Evolutionary conservation across 64 coral and sea anemone genomes (phyloP).

Genomic region (Orbicella faveolata): DNA sequence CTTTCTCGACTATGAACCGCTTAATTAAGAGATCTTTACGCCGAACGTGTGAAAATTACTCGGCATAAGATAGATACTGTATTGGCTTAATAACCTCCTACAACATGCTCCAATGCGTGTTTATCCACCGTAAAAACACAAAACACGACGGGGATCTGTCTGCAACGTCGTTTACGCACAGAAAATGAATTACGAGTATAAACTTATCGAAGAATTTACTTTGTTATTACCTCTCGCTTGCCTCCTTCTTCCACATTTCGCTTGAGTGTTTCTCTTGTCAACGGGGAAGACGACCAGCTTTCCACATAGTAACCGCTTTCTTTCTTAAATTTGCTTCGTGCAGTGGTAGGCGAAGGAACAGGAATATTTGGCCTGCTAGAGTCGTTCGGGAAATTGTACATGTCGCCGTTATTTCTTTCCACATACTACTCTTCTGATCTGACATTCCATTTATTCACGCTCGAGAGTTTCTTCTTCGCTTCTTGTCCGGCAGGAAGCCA

Average conservation of each 20-base stretch:
- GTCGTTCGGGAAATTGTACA: conserved; percentile 29
- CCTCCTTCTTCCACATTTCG: conserved; percentile 30
- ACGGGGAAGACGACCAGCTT: neutral
- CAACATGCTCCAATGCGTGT: neutral
- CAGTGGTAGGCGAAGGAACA: neutral
- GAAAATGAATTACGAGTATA: neutral
- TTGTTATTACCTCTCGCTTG: conserved; percentile 20
- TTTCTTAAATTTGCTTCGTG: neutral
- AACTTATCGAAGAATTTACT: neutral
- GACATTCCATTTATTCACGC: conserved; percentile 42
- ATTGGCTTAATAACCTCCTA: neutral
- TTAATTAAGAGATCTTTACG: neutral
- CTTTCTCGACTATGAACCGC: neutral
- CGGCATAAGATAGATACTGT: neutral
- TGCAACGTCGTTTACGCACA: neutral
- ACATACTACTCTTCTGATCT: conserved; percentile 11
- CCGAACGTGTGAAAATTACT: neutral
- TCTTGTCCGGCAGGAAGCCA: conserved; percentile 12
- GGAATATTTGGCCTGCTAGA: neutral
- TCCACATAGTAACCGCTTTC: conserved; percentile 20
- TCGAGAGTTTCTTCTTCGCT: neutral
- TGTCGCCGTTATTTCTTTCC: conserved; percentile 7
- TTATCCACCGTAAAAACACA: neutral
- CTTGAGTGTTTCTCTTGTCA: conserved; percentile 23
- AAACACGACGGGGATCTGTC: neutral